Evolutionary conservation across 2,113 vertebrate species (phyloP).

Genomic region (Caranx melampygus): DNA sequence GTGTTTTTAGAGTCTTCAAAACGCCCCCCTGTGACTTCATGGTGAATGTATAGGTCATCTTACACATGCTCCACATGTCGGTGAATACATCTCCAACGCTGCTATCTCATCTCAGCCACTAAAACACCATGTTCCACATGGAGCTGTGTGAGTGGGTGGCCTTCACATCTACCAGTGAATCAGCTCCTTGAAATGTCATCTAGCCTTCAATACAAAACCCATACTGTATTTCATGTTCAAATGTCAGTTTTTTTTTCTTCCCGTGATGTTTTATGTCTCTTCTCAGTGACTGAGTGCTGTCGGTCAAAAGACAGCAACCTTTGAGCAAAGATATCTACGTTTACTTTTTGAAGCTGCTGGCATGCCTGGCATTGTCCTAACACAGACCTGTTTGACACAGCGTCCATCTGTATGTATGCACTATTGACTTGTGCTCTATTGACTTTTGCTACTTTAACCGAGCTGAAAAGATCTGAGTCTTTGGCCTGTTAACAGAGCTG

Average conservation of each 20-base stretch:
- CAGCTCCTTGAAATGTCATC: slow-evolving; percentile 81
- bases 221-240: slow-evolving; percentile 76
- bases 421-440: slow-evolving; percentile 77
- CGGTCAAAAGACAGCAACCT: slow-evolving; percentile 59
- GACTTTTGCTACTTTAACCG: slow-evolving; percentile 73
- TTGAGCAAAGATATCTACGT: slow-evolving; percentile 60
- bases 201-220: slow-evolving; percentile 63
- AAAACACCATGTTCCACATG: slow-evolving; percentile 73
- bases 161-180: slow-evolving; percentile 77
- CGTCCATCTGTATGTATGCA: slow-evolving; percentile 70
- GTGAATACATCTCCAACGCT: slow-evolving; percentile 62
- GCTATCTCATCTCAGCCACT: slow-evolving; percentile 69
- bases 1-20: slow-evolving; percentile 45
- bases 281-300: slow-evolving; percentile 47
- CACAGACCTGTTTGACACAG: slow-evolving; percentile 56
- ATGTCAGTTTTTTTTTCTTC: slow-evolving; percentile 69
- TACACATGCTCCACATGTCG: slow-evolving; percentile 70
- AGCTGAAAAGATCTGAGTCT: slow-evolving; percentile 74
- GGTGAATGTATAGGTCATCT: slow-evolving; percentile 73
- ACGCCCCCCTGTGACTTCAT: slow-evolving; percentile 51
- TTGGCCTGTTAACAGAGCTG: slow-evolving; percentile 77
- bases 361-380: slow-evolving; percentile 57
- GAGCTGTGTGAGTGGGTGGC: slow-evolving; percentile 71
- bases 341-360: slow-evolving; percentile 53
- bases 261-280: slow-evolving; percentile 54